A percentile compares a stretch with the other conserved stretches of the same genome.
phyloP scores from a whole-genome alignment of 2,113 vertebrate genomes.

The Isurus oxyrinchus region DNA sequence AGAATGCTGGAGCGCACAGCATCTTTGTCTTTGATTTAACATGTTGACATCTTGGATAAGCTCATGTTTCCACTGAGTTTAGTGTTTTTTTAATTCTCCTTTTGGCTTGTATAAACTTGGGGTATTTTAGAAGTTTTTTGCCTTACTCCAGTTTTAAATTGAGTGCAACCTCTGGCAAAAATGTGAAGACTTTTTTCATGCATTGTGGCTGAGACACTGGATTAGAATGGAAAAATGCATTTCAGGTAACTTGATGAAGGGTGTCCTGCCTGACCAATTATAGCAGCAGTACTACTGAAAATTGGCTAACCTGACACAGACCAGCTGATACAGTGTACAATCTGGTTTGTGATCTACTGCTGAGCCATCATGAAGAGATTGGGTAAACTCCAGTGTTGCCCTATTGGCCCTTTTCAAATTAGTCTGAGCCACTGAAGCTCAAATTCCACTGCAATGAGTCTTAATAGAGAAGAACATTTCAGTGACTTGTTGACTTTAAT shows the following conservation, averaged over 20 bases:
- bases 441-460: not conserved
- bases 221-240: not conserved
- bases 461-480: not conserved
- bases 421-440: not conserved
- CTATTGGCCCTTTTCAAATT: not conserved
- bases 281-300: not conserved
- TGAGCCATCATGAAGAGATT: not conserved
- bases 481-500: not conserved
- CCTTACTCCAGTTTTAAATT: not conserved
- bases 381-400: not conserved
- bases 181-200: not conserved
- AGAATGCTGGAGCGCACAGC: no score
- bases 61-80: no score
- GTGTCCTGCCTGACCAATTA: not conserved
- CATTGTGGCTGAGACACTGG: not conserved
- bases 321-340: not conserved
- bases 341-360: not conserved
- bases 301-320: not conserved
- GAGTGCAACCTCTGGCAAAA: not conserved
- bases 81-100: not conserved
- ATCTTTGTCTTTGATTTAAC: not conserved
- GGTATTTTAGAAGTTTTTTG: not conserved
- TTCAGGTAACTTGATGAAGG: no score
- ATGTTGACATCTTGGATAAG: no score
- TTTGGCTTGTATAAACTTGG: not conserved